phyloP scores from a whole-genome alignment of 2,888 invertebrate species.

The Stenodema calcarata region DNA sequence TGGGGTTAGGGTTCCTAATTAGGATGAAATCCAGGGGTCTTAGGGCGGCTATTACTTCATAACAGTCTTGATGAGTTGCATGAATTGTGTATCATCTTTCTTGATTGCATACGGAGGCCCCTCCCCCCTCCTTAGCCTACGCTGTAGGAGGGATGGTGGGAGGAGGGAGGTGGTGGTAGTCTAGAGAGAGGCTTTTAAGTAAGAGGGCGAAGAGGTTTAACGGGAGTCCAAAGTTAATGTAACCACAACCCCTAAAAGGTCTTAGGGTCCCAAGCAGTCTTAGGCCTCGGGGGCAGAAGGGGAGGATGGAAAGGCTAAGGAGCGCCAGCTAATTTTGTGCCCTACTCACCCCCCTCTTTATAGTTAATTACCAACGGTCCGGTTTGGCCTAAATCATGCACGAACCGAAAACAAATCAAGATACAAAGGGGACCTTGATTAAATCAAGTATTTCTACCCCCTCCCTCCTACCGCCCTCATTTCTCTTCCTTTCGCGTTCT shows the following conservation, averaged over 20 bases:
- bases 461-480: neutral
- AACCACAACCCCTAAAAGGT: slow-evolving; percentile 54
- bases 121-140: too few species aligned
- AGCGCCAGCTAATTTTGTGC: slow-evolving; percentile 39
- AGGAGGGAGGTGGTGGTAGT: neutral
- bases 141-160: neutral
- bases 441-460: slow-evolving; percentile 29
- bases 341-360: slow-evolving; percentile 15
- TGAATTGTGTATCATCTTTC: slow-evolving; percentile 56
- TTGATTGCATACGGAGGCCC: slow-evolving; percentile 54
- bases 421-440: slow-evolving; percentile 44
- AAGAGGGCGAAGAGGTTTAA: slow-evolving; percentile 44
- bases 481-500: slow-evolving; percentile 11
- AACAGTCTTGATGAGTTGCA: slow-evolving; percentile 52
- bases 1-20: slow-evolving; percentile 46
- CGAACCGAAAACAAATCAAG: slow-evolving; percentile 43
- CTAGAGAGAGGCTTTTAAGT: slow-evolving; percentile 48
- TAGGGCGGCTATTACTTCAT: slow-evolving; percentile 51
- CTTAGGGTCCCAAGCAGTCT: slow-evolving; percentile 42
- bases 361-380: slow-evolving; percentile 49
- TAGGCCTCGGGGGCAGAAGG: neutral
- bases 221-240: slow-evolving; percentile 54
- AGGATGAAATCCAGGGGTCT: slow-evolving; percentile 49
- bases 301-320: neutral
- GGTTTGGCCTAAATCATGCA: slow-evolving; percentile 44